Evolutionary conservation across 2,113 vertebrate genomes (phyloP), one percentile per base, ranked within the genome.

Genomic region (Cranoglanis bouderius): DNA sequence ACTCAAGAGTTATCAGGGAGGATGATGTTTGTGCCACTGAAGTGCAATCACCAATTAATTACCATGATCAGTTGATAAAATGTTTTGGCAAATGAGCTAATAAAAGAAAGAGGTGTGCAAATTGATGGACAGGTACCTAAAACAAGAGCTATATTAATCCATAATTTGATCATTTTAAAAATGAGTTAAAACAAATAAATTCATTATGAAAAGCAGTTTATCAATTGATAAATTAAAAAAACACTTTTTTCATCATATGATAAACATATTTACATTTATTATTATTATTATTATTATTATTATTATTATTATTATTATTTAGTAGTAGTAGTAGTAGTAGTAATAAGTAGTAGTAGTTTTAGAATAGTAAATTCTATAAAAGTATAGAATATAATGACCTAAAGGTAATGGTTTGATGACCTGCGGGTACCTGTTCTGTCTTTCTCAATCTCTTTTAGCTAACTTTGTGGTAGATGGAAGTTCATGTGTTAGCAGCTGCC

Each of bases 401-500:
- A 43, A 70, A 35, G n/a, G 18, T 40, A 75, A 40, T 75, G 38
- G 3, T 26, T 46, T 46, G 16, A 21, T 57, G 4, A 61, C 12
- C 10, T 82, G 13, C 19, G 35, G 19, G n/a, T 38, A 59, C 3
- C 65, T 40, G 84, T 84, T 89, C 16, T 87, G 18, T 84, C 70
- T 49, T 75, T 63, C 75, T 6, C 21, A 82, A 61, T 89, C 61
- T 87, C 32, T 75, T 84, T 74, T 75, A 99, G 98, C 95, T 85
- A 98, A 96, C 83, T 98, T 98, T 90, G 93, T 98, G 91, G 96
- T 99, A 80, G 97, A 98, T 53, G 97, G 96, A 51, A 97, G 97
- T 63, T 99, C 97, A 0, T 99, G 98, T 91, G 98, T 99, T 72
- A 96, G 97, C 65, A 96, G 93, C 70, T 99, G 98, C 89, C 97